Evolutionary conservation across 1,140 invertebrate species (phyloP).

Genomic region (Adoxophyes honmai): DNA sequence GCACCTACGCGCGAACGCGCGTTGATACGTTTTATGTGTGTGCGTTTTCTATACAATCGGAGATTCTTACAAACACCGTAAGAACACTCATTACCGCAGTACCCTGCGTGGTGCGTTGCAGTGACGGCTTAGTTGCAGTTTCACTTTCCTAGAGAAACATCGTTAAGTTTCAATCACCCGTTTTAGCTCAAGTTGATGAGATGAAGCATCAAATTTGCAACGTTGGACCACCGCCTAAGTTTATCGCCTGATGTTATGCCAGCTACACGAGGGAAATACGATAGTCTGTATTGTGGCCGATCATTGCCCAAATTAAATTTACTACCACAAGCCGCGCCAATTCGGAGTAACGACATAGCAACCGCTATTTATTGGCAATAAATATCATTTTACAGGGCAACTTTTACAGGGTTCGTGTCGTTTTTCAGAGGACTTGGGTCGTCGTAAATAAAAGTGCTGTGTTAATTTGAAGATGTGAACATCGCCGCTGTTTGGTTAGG

Average conservation of each 20-base stretch:
- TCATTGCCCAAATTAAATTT: conserved; percentile 45
- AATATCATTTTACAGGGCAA: conserved; percentile 47
- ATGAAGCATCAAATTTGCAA: too few relatives aligned
- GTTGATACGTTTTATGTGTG: too few relatives aligned
- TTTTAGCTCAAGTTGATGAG: too few relatives aligned
- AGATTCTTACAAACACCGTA: too few relatives aligned
- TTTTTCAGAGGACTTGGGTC: conserved; percentile 16
- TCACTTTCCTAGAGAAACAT: too few relatives aligned
- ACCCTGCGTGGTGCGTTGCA: too few relatives aligned
- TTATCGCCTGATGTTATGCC: not conserved
- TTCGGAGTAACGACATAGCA: conserved; percentile 38
- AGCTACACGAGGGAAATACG: conserved; percentile 16
- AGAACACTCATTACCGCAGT: too few relatives aligned
- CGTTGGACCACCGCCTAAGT: not conserved
- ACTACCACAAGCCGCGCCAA: conserved; percentile 35
- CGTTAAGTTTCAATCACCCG: too few relatives aligned
- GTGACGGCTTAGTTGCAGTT: too few relatives aligned
- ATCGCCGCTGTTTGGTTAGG: not conserved
- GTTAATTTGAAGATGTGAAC: conserved; percentile 1
- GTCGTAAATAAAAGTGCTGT: conserved; percentile 1
- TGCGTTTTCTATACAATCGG: too few relatives aligned
- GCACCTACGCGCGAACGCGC: too few relatives aligned
- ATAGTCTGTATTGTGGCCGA: conserved; percentile 18
- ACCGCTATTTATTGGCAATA: conserved; percentile 45
- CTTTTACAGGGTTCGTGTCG: conserved; percentile 34